Conservation (phyloP, 2,113 vertebrate genomes). For the Pelusios castaneus region DNA sequence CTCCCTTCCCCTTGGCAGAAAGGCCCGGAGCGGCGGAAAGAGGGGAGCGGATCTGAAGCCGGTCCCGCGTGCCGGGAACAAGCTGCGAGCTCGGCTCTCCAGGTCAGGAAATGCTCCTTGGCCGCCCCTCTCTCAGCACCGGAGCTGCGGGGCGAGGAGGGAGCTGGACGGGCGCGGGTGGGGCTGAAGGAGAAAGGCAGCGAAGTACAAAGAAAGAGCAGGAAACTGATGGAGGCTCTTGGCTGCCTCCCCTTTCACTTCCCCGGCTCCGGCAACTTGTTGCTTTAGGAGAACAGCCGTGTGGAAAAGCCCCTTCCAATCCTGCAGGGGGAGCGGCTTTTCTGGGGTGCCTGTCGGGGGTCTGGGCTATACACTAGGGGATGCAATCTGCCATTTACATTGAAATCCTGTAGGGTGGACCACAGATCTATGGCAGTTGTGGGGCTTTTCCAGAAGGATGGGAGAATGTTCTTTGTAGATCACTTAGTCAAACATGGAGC, state of each 20-base stretch:
- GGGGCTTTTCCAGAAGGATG: neutral
- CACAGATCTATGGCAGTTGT: neutral
- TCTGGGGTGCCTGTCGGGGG: too few relatives aligned
- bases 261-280: neutral
- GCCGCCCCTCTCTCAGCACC: neutral
- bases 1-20: neutral
- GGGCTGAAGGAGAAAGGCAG: neutral
- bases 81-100: neutral
- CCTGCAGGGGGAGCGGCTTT: too few relatives aligned
- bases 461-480: neutral
- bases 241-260: neutral
- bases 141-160: neutral
- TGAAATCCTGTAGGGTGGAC: neutral
- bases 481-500: neutral
- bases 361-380: neutral
- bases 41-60: constrained; percentile 10
- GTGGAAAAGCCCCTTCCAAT: too few relatives aligned
- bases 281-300: neutral
- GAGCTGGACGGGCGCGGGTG: neutral
- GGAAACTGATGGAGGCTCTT: constrained; percentile 21
- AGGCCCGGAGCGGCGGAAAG: neutral
- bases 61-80: neutral
- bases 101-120: constrained; percentile 1
- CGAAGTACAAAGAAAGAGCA: constrained; percentile 36
- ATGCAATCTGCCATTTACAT: neutral